These are phyloP conservation scores for Biston stratarius DNA, from an alignment of 2,888 invertebrate genomes.

Conservation along the genomic window DNA sequence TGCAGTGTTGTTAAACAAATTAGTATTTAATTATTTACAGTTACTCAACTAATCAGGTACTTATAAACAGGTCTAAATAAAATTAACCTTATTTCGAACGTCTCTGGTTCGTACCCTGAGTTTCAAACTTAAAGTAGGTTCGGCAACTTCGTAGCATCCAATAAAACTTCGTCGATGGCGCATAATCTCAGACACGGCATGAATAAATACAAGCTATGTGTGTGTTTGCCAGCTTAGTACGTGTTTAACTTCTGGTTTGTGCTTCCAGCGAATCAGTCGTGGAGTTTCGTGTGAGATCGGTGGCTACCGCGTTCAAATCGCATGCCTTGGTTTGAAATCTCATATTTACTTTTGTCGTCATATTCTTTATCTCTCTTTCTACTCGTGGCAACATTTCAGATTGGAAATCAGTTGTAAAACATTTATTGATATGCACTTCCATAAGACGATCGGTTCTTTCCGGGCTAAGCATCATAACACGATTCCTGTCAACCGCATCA, in stretches of 20 bases:
- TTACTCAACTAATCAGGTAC: not conserved
- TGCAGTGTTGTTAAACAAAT: not conserved
- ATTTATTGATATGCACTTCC: too few relatives aligned
- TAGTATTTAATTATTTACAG: not conserved
- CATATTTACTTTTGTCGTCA: too few relatives aligned
- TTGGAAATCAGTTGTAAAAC: too few relatives aligned
- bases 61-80: not conserved
- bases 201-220: constrained; percentile 45
- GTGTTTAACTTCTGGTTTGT: constrained; percentile 3
- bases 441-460: too few relatives aligned
- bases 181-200: constrained; percentile 51
- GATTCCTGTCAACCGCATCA: too few relatives aligned
- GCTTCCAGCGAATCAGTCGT: not conserved
- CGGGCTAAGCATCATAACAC: too few relatives aligned
- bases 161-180: constrained; percentile 49
- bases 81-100: not conserved
- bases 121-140: constrained; percentile 44
- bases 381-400: too few relatives aligned
- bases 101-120: constrained; percentile 25
- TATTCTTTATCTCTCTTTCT: too few relatives aligned
- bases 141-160: constrained; percentile 47
- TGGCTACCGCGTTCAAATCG: too few relatives aligned
- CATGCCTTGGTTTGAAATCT: too few relatives aligned
- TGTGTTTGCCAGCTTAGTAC: constrained; percentile 6
- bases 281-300: not conserved